Base-by-base conservation (phyloP, 2,888 invertebrate species). In the Sinohyriopsis cumingii region DNA sequence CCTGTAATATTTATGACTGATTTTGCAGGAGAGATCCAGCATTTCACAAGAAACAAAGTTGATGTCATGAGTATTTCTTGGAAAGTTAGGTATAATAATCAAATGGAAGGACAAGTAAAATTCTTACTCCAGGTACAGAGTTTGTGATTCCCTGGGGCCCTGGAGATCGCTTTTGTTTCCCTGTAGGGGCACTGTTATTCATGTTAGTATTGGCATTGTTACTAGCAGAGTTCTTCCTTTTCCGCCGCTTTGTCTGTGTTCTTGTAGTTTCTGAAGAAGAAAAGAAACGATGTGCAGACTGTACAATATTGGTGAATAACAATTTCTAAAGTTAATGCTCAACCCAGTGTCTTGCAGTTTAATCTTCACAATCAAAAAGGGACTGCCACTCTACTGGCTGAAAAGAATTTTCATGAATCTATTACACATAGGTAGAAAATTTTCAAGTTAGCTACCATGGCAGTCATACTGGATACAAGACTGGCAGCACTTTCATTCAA, bases 141-240 rank as follows among this genome's bases (percentile, higher is more conserved):
- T 83, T 79, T 25, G 96, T 96, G 92, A 98, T 98, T 92, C 96
- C 97, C 87, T 97, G 90, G 53, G 91, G 97, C 3, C 97, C 97
- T 76, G 98, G 98, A 61, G 98, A 98, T 88, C 97, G 93, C 89
- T 98, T 97, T 93, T 98, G 97, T 91, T 95, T 96, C 82, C 86
- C 82, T 28, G 84, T 78, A 28, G 82, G 83, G 60, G 84, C 81
- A 19, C 82, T 79, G 67, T 75, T 82, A 73, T 86, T 86, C 67
- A 80, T 75, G 63, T 80, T 85, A 69, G 76, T 81, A 56, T 84
- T 81, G 69, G 85, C 86, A 73, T 80, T 86, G 33, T 86, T 82
- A 25, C 87, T 78, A 12, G 88, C 87, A 1, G 85, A 85, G 92
- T 98, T 98, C 90, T 98, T 94, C 93, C 98, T 98, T 92, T 98